phyloP scores from a whole-genome alignment of 1,140 invertebrate species.

The Agrilus planipennis region DNA sequence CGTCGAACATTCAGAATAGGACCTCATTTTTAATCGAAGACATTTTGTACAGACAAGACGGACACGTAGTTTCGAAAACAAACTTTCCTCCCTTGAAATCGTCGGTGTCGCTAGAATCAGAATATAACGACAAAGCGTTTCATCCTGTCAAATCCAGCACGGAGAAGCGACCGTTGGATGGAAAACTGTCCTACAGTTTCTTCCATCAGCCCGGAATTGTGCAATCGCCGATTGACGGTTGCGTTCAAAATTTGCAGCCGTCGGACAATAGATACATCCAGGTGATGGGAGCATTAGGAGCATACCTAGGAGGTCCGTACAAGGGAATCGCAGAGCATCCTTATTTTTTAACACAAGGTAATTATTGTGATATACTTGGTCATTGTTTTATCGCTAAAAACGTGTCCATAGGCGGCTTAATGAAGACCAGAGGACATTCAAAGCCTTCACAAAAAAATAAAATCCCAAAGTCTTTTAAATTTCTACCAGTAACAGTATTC shows the following conservation, averaged over 20 bases:
- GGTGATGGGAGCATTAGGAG: slow-evolving; percentile 48
- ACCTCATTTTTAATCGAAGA: slow-evolving; percentile 73
- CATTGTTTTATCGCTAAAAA: too few species aligned
- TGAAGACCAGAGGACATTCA: too few species aligned
- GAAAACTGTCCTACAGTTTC: slow-evolving; percentile 17
- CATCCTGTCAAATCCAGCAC: neutral
- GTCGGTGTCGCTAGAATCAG: neutral
- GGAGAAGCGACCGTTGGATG: neutral
- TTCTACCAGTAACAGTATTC: too few species aligned
- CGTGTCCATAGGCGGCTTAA: too few species aligned
- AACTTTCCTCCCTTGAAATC: neutral
- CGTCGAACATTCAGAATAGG: slow-evolving; percentile 25
- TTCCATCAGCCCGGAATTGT: slow-evolving; percentile 22
- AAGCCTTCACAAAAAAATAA: too few species aligned
- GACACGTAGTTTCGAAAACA: neutral
- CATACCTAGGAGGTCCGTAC: slow-evolving; percentile 47
- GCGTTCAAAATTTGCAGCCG: slow-evolving; percentile 18
- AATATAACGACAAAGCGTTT: neutral
- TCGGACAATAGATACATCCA: slow-evolving; percentile 38
- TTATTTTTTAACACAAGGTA: slow-evolving; percentile 56
- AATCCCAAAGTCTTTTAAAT: too few species aligned
- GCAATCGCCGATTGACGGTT: slow-evolving; percentile 11
- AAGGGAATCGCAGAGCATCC: slow-evolving; percentile 47
- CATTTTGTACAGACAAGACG: slow-evolving; percentile 56
- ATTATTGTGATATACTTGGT: too few species aligned